Conservation (phyloP, 2,113 vertebrate genomes). For the Stercorarius parasiticus region DNA sequence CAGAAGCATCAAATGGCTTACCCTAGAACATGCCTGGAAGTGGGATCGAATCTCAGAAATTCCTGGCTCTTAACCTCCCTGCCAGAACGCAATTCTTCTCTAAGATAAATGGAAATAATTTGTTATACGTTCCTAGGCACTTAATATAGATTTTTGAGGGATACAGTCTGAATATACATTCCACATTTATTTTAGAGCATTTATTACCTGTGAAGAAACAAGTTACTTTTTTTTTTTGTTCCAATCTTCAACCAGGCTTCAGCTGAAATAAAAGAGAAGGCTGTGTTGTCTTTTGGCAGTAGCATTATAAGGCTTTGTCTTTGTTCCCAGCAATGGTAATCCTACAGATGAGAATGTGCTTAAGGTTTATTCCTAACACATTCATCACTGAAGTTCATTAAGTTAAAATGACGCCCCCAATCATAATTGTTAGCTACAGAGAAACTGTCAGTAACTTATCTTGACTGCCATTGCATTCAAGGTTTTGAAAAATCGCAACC, state of each 20-base stretch:
- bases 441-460: not conserved
- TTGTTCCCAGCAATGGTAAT: not conserved
- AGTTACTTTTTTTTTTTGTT: not conserved
- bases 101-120: not conserved
- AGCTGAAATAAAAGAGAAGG: not conserved
- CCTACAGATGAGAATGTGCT: not conserved
- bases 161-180: not conserved
- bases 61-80: not conserved
- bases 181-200: not conserved
- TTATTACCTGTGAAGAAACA: not conserved
- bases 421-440: not conserved
- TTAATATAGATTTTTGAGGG: not conserved
- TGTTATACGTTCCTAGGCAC: not conserved
- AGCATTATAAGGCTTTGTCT: not conserved
- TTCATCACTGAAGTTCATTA: not conserved
- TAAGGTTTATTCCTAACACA: not conserved
- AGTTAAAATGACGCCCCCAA: not conserved
- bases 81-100: not conserved
- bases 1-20: not conserved
- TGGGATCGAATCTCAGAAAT: not conserved
- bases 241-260: not conserved
- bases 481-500: not conserved
- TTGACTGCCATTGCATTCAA: not conserved
- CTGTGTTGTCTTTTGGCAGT: not conserved
- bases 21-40: not conserved